These are phyloP conservation scores for Camponotus fellah DNA, from an alignment of 2,888 invertebrate genomes.

Conservation along the genomic window DNA sequence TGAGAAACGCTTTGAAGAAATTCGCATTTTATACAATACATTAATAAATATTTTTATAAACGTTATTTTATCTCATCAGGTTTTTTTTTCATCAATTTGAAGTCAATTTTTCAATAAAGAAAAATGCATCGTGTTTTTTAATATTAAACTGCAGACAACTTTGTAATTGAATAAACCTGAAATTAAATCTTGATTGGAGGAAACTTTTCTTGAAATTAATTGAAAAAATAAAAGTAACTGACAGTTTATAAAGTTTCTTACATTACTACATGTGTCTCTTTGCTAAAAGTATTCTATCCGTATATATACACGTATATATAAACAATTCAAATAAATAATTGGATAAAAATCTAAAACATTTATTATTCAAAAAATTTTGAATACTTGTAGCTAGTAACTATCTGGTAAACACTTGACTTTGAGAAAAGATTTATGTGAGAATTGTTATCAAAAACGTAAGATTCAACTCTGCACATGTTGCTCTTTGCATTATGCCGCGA, in stretches of 20 bases:
- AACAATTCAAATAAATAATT: not conserved
- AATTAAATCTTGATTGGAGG: not conserved
- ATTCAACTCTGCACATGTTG: not conserved
- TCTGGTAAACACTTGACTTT: not conserved
- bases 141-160: not conserved
- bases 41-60: not conserved
- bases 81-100: not conserved
- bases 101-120: not conserved
- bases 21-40: not conserved
- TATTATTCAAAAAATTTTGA: not conserved
- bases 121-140: not conserved
- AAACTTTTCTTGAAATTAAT: not conserved
- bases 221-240: not conserved
- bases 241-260: not conserved
- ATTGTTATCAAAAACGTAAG: not conserved
- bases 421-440: not conserved
- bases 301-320: too few species aligned
- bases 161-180: not conserved
- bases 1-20: not conserved
- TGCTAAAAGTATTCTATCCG: not conserved
- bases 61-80: not conserved
- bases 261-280: not conserved
- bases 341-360: not conserved
- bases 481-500: constrained; percentile 16
- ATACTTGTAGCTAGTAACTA: not conserved